These are phyloP conservation scores for Myzus persicae DNA, from an alignment of 1,140 invertebrate species.

Conservation along the genomic window DNA sequence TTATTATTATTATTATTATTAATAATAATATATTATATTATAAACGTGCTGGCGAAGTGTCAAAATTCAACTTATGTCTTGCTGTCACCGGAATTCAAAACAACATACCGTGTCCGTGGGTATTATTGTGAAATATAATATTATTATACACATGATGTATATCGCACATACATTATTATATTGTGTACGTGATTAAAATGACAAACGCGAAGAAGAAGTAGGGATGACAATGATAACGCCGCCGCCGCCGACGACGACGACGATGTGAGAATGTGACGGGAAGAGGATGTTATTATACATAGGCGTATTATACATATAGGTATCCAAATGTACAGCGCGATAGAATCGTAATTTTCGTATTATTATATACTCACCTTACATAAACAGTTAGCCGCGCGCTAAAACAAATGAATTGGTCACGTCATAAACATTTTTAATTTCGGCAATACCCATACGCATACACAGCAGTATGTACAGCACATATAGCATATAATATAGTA, in stretches of 20 bases:
- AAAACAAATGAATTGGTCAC: neutral
- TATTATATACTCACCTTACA: neutral
- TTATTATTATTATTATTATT: neutral
- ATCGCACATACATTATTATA: neutral
- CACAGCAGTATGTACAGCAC: too few relatives aligned
- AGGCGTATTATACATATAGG: neutral
- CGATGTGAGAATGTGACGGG: conserved; percentile 20
- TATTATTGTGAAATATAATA: conserved; percentile 25
- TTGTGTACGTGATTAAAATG: conserved; percentile 44
- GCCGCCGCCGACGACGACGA: too few relatives aligned
- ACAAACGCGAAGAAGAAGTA: neutral
- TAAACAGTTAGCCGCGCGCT: neutral
- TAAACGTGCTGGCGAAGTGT: conserved; percentile 5
- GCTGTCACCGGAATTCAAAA: conserved; percentile 18
- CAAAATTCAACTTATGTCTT: conserved; percentile 29
- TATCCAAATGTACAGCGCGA: neutral
- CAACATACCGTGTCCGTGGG: conserved; percentile 16
- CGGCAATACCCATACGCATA: neutral
- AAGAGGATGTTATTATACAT: conserved; percentile 21
- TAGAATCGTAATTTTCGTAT: conserved; percentile 15
- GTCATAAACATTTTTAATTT: neutral
- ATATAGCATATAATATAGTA: too few relatives aligned
- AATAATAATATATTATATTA: neutral
- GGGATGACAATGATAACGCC: conserved; percentile 12
- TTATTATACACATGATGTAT: neutral